Base-by-base conservation (phyloP, 2,888 invertebrate species). In the Hybos culiciformis region DNA sequence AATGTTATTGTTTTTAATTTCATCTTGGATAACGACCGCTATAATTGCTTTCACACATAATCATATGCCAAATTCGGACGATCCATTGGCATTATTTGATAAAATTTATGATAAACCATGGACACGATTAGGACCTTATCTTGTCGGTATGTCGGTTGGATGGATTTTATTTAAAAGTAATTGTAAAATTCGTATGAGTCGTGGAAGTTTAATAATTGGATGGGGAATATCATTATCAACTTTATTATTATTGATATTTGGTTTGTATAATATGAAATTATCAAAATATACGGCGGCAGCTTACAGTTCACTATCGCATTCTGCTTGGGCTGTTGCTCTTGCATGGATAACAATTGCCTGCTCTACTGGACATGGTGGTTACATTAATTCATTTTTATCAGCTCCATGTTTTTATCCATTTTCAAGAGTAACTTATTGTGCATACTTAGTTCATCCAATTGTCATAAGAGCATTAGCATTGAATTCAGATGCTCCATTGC, bases 101-200 rank as follows among this genome's bases (percentile, higher is more conserved):
- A 84, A 86, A 68, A 83, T 88, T 53, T 88, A 88, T 62, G 87
- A 87, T 66, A 88, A 87, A 63, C 87, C 87, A 2, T 88, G 87
- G 85, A 87, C 87, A 0, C 66, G 87, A 45, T 66, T 87, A 12
- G 87, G 87, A 0, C 87, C 87, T 0, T 88, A 87, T 61, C 68
- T 87, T 3, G 79, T 87, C 41, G 87, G 87, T 50, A 87, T 88
- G 84, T 71, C 77, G 15, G 78, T 80, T 1, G 87, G 87, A 0
- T 88, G 86, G 79, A 75, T 82, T 48, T 69, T 88, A 17, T 87
- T 83, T 61, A 83, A 83, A 65, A 85, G 82, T 20, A 80, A 85
- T 59, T 77, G 84, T 62, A 79, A 79, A 61, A 75, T 87, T 15
- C 72, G 75, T 48, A 78, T 87, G 74, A 75, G 68, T 4, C 64